A percentile compares a stretch with the other conserved stretches of the same genome.
phyloP scores from a whole-genome alignment of 92 coral and sea anemone species.

The Bergia sp. region DNA sequence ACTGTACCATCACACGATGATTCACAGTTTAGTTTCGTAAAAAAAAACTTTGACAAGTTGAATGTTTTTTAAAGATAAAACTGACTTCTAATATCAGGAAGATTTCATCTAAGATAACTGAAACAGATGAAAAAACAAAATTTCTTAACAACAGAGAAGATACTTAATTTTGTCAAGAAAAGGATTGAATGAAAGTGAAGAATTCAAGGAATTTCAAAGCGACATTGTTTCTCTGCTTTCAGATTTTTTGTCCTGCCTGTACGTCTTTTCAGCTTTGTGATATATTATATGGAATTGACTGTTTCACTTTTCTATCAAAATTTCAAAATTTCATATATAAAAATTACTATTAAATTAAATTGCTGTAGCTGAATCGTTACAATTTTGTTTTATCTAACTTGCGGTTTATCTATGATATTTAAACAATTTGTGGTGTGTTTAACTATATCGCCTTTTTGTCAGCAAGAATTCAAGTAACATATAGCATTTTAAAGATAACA shows the following conservation, averaged over 20 bases:
- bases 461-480: too few species aligned
- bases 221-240: neutral
- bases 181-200: neutral
- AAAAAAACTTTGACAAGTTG: neutral
- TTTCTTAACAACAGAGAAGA: neutral
- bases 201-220: neutral
- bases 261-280: neutral
- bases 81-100: neutral
- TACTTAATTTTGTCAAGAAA: neutral
- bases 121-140: neutral
- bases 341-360: too few species aligned
- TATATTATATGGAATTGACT: too few species aligned
- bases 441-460: too few species aligned
- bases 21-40: slow-evolving; percentile 6
- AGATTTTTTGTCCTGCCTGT: neutral
- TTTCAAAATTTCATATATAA: too few species aligned
- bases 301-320: too few species aligned
- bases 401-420: too few species aligned
- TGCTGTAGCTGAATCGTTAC: too few species aligned
- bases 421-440: too few species aligned
- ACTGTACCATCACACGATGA: neutral
- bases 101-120: neutral
- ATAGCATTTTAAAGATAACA: too few species aligned
- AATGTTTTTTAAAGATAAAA: slow-evolving; percentile 5
- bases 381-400: too few species aligned